Percentiles rank a stretch among this genome's conserved stretches.
Conservation (phyloP, 2,113 vertebrate species). For the Rhinoptilus africanus region DNA sequence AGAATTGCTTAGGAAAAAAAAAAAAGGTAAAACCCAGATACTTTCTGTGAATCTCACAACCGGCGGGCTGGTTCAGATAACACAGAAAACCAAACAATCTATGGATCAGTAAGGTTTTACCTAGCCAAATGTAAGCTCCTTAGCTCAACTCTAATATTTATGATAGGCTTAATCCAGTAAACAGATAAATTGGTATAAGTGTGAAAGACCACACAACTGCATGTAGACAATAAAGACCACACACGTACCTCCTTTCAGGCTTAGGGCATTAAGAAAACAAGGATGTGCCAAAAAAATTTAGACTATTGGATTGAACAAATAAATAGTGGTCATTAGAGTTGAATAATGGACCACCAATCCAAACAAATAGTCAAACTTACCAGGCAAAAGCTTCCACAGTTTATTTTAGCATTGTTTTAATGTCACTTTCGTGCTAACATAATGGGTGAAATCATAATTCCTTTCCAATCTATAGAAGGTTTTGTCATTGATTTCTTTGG, state of each 20-base stretch:
- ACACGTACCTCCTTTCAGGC: background rate
- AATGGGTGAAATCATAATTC: background rate
- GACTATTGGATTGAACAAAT: slow-evolving; percentile 43
- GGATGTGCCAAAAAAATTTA: slow-evolving; percentile 27
- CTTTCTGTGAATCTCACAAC: background rate
- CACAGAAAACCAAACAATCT: background rate
- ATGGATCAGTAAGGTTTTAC: background rate
- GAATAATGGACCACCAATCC: slow-evolving; percentile 40
- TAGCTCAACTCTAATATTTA: slow-evolving; percentile 11
- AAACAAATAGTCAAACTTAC: slow-evolving; percentile 46
- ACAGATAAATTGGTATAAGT: slow-evolving; percentile 17
- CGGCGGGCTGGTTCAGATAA: background rate
- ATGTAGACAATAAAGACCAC: slow-evolving; percentile 32
- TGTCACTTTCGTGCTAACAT: background rate
- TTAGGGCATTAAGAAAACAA: slow-evolving; percentile 18
- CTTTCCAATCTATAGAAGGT: background rate
- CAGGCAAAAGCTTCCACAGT: slow-evolving; percentile 4
- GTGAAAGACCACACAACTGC: slow-evolving; percentile 27
- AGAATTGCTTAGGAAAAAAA: background rate
- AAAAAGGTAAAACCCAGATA: background rate
- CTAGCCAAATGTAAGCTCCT: slow-evolving; percentile 22
- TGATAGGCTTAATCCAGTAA: slow-evolving; percentile 31
- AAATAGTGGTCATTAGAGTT: slow-evolving; percentile 41
- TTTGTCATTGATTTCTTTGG: slow-evolving; percentile 19
- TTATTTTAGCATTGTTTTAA: slow-evolving; percentile 44